Evolutionary conservation across 1,140 invertebrate genomes (phyloP).

Genomic region (Pachyrhynchus sulphureomaculatus): DNA sequence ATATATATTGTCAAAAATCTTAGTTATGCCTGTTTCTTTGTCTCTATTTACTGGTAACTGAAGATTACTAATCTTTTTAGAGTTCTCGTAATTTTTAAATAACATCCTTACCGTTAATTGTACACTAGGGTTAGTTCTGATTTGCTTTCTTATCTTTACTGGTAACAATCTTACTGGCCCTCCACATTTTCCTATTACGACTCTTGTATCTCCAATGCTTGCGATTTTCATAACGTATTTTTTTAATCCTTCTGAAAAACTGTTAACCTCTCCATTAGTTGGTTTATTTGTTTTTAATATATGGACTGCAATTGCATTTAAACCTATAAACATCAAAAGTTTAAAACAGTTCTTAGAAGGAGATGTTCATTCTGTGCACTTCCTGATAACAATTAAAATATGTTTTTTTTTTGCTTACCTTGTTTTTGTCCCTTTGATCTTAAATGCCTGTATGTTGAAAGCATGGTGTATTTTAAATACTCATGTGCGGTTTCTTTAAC

Average conservation of each 20-base stretch:
- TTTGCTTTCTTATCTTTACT: constrained; percentile 58
- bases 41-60: too few relatives aligned
- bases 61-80: too few relatives aligned
- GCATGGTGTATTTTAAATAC: constrained; percentile 80
- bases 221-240: constrained; percentile 69
- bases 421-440: constrained; percentile 70
- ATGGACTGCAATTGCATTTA: constrained; percentile 72
- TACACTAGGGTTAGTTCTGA: constrained; percentile 65
- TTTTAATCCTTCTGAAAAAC: constrained; percentile 44
- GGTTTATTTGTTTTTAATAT: constrained; percentile 61
- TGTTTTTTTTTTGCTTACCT: too few relatives aligned
- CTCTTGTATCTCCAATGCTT: constrained; percentile 70
- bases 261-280: constrained; percentile 52
- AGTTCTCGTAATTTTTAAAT: too few relatives aligned
- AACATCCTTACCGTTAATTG: constrained; percentile 62
- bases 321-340: constrained; percentile 28
- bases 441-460: constrained; percentile 73
- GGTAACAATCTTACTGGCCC: constrained; percentile 61
- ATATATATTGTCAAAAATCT: too few relatives aligned
- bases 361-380: too few relatives aligned
- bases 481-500: constrained; percentile 76
- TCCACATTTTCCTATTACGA: constrained; percentile 66
- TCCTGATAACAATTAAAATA: too few relatives aligned
- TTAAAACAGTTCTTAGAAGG: background rate
- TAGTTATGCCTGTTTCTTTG: too few relatives aligned